A percentile compares a stretch with the other conserved stretches of the same genome.
Conservation (phyloP, 2,888 invertebrate species). For the Blera fallax region DNA sequence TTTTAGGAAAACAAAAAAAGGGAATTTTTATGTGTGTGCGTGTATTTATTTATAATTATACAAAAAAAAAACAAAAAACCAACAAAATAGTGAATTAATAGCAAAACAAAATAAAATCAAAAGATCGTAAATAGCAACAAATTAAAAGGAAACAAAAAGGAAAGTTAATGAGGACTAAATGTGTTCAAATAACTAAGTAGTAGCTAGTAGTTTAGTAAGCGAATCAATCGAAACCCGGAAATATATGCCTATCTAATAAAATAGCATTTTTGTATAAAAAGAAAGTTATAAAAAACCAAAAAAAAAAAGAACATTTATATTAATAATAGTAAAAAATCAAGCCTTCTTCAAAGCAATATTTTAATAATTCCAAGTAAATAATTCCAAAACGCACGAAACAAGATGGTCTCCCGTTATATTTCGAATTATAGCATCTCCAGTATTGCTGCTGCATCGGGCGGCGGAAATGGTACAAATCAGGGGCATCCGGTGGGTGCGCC, state of each 20-base stretch:
- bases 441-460: slow-evolving; percentile 50
- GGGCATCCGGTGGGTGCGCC: slow-evolving; percentile 63
- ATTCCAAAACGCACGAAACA: slow-evolving; percentile 46
- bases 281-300: not conserved
- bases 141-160: not conserved
- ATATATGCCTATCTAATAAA: slow-evolving; percentile 3
- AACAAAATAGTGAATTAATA: slow-evolving; percentile 16
- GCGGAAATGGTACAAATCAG: slow-evolving; percentile 68
- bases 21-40: slow-evolving; percentile 40
- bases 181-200: slow-evolving; percentile 53
- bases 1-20: not conserved
- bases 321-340: slow-evolving; percentile 1
- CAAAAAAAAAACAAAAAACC: slow-evolving; percentile 11
- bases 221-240: not conserved
- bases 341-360: slow-evolving; percentile 68
- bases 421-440: slow-evolving; percentile 54
- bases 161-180: slow-evolving; percentile 14
- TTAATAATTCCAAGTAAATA: slow-evolving; percentile 49
- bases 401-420: slow-evolving; percentile 68
- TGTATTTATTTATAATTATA: slow-evolving; percentile 57
- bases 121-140: slow-evolving; percentile 8
- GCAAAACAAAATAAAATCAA: slow-evolving; percentile 16
- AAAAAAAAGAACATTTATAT: not conserved
- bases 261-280: slow-evolving; percentile 15
- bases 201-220: slow-evolving; percentile 29